These are phyloP conservation scores for Martes martes DNA, from an alignment of 2,113 vertebrate species.

Conservation along the genomic window DNA sequence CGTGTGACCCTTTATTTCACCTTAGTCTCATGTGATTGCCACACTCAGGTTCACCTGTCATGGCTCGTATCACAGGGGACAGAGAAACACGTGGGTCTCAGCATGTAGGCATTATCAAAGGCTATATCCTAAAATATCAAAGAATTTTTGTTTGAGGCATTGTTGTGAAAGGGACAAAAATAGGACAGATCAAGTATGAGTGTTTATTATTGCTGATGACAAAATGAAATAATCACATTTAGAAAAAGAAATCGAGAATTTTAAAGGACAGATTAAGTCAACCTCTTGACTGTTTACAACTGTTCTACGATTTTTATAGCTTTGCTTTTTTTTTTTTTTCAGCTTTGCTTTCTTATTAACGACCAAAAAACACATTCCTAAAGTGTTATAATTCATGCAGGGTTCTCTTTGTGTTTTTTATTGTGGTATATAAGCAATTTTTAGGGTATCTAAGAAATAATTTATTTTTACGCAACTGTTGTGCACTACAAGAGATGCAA, in stretches of 20 bases:
- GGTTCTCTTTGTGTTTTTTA: not conserved
- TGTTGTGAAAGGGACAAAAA: not conserved
- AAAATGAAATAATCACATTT: constrained; percentile 5
- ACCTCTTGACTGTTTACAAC: not conserved
- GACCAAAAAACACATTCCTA: not conserved
- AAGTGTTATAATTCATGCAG: not conserved
- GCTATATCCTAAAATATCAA: not conserved
- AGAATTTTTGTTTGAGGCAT: not conserved
- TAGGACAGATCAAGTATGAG: not conserved
- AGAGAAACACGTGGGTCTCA: not conserved
- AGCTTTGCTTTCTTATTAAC: not conserved
- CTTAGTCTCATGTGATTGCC: not conserved
- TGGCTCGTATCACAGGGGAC: not conserved
- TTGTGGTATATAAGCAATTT: not conserved
- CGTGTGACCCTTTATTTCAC: not conserved
- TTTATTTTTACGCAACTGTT: not conserved
- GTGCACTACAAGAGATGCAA: not conserved
- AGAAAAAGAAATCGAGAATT: not conserved
- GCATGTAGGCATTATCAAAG: not conserved
- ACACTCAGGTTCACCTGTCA: not conserved
- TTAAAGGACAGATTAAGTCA: not conserved
- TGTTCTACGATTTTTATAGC: not conserved
- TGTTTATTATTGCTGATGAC: not conserved
- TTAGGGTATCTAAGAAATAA: not conserved
- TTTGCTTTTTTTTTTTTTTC: no score